Evolutionary conservation across 1,140 invertebrate genomes (phyloP).

Genomic region (Ctenoplectra terminalis): DNA sequence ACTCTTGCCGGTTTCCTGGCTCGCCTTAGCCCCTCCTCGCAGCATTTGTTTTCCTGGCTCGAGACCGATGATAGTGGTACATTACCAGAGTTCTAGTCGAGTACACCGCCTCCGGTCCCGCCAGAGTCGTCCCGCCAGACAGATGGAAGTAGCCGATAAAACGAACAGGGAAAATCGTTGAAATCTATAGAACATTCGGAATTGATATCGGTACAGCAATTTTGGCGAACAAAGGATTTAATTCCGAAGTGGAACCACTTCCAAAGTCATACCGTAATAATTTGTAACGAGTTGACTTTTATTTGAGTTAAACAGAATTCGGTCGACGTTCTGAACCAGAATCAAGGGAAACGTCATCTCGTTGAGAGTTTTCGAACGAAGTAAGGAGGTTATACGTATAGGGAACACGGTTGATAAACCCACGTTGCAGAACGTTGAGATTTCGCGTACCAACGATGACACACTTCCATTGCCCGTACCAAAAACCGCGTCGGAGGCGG

Average conservation of each 20-base stretch:
- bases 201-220: background rate
- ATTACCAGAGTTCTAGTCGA: conserved; percentile 45
- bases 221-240: background rate
- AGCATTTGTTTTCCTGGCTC: conserved; percentile 55
- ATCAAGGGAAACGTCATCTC: no score
- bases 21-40: conserved; percentile 9
- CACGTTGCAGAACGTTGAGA: background rate
- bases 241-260: background rate
- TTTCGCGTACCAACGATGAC: background rate
- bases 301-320: background rate
- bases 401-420: background rate
- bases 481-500: background rate
- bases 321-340: background rate
- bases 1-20: conserved; percentile 6
- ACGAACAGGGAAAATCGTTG: background rate
- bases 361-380: background rate
- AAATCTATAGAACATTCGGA: conserved; percentile 8
- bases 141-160: conserved; percentile 56
- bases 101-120: conserved; percentile 22
- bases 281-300: background rate
- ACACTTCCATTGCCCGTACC: background rate
- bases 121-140: no score
- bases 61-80: conserved; percentile 62
- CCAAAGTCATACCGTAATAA: background rate
- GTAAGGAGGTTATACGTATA: background rate